Percentiles rank a stretch among this genome's conserved stretches.
Evolutionary conservation across 2,797 vertebrate genomes (phyloP).

Genomic region (Australoheros facetus): DNA sequence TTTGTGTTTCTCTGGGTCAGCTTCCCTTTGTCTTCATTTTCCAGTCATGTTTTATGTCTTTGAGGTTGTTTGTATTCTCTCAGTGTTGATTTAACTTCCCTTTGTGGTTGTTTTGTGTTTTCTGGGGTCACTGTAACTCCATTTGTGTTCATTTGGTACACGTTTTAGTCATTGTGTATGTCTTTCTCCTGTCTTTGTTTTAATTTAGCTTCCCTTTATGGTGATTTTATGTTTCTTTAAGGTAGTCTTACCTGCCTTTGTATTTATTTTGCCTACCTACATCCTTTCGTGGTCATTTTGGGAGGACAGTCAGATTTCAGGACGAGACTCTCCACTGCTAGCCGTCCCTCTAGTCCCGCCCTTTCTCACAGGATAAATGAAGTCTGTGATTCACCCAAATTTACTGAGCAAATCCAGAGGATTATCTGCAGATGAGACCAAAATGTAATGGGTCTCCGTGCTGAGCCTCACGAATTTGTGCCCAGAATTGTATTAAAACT

Average conservation of each 20-base stretch:
- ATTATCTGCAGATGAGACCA: conserved; percentile 51
- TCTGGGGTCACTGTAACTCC: neutral
- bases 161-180: neutral
- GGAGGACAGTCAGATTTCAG: neutral
- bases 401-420: conserved; percentile 35
- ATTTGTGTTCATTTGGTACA: neutral
- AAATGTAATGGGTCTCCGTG: conserved; percentile 15
- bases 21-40: neutral
- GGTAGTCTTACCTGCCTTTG: neutral
- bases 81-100: neutral
- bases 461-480: conserved; percentile 28
- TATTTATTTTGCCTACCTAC: neutral
- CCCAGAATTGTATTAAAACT: conserved; percentile 43
- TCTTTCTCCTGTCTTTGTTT: neutral
- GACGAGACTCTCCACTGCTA: neutral
- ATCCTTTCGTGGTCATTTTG: neutral
- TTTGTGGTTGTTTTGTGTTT: neutral
- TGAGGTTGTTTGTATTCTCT: neutral
- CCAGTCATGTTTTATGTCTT: neutral
- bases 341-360: neutral
- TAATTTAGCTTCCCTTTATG: neutral
- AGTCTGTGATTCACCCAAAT: conserved; percentile 39
- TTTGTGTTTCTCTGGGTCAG: neutral
- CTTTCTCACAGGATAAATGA: conserved; percentile 21
- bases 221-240: neutral